These are phyloP conservation scores for Zele albiditarsus DNA, from an alignment of 2,888 invertebrate genomes.

Conservation along the genomic window DNA sequence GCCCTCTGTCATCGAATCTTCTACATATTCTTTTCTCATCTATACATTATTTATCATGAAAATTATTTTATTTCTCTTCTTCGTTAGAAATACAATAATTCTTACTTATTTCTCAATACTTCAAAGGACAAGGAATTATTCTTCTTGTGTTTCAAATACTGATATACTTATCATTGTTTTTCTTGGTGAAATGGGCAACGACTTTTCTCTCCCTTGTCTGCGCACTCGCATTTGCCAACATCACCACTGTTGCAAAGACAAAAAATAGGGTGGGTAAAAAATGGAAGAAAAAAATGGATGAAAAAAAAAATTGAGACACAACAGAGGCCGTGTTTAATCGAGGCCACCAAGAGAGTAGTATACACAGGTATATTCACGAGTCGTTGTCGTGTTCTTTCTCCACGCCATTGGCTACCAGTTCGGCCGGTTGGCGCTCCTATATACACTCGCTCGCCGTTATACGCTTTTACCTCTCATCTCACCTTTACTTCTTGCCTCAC, in stretches of 20 bases:
- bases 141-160: background rate
- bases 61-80: background rate
- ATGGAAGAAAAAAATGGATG: background rate
- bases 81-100: too few species aligned
- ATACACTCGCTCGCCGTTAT: conserved; percentile 40
- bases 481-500: conserved; percentile 46
- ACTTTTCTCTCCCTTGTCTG: conserved; percentile 47
- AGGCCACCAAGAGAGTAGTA: conserved; percentile 27
- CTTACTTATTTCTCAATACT: too few species aligned
- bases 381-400: conserved; percentile 45
- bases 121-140: too few species aligned
- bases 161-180: background rate
- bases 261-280: background rate
- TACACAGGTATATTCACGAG: conserved; percentile 15
- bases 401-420: conserved; percentile 70
- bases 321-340: conserved; percentile 29
- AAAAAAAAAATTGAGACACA: conserved; percentile 2
- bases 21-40: background rate
- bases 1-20: background rate
- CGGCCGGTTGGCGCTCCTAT: conserved; percentile 69
- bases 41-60: background rate
- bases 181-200: conserved; percentile 52
- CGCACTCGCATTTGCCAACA: background rate
- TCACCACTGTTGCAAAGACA: conserved; percentile 21
- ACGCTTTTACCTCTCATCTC: conserved; percentile 60